These are phyloP conservation scores for Melinopterus prodromus DNA, from an alignment of 2,888 invertebrate genomes.

Conservation along the genomic window DNA sequence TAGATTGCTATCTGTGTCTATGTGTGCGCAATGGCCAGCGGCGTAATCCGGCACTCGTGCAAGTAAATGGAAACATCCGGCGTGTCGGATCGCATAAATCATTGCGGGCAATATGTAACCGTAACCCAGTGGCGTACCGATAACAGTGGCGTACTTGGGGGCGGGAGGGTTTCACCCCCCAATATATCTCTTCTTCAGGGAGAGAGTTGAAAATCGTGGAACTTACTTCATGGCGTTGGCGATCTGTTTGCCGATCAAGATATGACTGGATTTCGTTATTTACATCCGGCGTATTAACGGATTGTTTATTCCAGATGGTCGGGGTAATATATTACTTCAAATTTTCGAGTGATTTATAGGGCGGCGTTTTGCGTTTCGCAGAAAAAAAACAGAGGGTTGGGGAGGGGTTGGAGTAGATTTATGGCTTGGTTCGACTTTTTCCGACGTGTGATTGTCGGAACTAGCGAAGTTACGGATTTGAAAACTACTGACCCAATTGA, in stretches of 20 bases:
- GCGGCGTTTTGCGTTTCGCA: neutral
- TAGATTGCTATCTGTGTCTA: neutral
- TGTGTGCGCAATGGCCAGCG: neutral
- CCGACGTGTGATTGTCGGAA: neutral
- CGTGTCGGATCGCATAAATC: neutral
- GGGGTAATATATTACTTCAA: constrained; percentile 4
- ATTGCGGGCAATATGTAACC: neutral
- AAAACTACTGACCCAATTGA: neutral
- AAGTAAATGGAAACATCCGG: neutral
- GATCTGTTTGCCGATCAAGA: neutral
- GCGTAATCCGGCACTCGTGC: neutral
- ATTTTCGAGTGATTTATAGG: neutral
- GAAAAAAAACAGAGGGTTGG: neutral
- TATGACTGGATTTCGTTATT: neutral
- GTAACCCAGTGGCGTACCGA: neutral
- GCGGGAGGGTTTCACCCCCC: too few relatives aligned
- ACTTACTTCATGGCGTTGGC: neutral
- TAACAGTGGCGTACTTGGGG: neutral
- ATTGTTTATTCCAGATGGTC: neutral
- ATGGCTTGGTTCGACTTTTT: neutral
- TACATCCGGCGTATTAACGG: neutral
- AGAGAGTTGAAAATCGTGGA: neutral
- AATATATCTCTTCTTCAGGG: too few relatives aligned
- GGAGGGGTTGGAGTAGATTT: neutral
- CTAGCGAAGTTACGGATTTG: neutral